Evolutionary conservation across 2,888 invertebrate genomes (phyloP).

Genomic region (Quadriops clusia): DNA sequence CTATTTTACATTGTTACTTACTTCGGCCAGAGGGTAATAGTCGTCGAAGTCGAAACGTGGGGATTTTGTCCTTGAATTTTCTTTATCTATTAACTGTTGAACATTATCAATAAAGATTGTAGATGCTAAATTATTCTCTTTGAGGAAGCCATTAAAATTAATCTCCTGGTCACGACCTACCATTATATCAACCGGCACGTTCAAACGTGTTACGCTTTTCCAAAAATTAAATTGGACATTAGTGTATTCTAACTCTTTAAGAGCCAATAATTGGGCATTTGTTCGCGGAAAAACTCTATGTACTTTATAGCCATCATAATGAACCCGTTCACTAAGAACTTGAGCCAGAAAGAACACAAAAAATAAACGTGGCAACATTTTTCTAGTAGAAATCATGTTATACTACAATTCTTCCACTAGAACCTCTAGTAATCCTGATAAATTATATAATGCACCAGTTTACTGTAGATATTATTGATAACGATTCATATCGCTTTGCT

Average conservation of each 20-base stretch:
- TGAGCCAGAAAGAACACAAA: too few relatives aligned
- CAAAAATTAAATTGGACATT: conserved; percentile 34
- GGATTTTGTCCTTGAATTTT: conserved; percentile 12
- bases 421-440: too few relatives aligned
- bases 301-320: too few relatives aligned
- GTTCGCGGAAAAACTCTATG: too few relatives aligned
- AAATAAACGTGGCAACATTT: too few relatives aligned
- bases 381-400: too few relatives aligned
- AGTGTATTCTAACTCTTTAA: conserved; percentile 32
- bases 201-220: conserved; percentile 31
- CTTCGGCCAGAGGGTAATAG: conserved; percentile 43
- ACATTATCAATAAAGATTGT: conserved; percentile 45
- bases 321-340: too few relatives aligned
- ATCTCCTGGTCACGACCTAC: conserved; percentile 43
- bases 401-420: too few relatives aligned
- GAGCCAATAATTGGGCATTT: too few relatives aligned
- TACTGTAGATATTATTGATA: too few relatives aligned
- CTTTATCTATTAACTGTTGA: conserved; percentile 39
- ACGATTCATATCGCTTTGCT: too few relatives aligned
- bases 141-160: conserved; percentile 37
- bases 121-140: conserved; percentile 30
- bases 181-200: conserved; percentile 43
- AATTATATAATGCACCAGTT: too few relatives aligned
- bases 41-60: conserved; percentile 41
- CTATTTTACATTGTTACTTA: conserved; percentile 13